Base-by-base conservation (phyloP, 2,888 invertebrate species). In the Drosophila yooni region DNA sequence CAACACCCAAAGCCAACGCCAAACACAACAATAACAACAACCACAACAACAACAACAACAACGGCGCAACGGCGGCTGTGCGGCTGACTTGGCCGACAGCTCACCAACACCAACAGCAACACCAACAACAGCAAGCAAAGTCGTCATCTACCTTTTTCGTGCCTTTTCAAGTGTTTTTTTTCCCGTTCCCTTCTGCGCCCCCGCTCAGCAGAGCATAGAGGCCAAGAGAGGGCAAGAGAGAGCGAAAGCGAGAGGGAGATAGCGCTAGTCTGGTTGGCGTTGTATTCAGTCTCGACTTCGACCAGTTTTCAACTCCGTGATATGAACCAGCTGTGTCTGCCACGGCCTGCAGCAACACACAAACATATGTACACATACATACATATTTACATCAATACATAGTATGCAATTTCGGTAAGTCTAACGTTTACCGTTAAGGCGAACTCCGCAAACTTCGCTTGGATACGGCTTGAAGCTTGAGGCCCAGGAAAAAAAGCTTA, bases 301-400 rank as follows among this genome's bases (percentile, higher is more conserved):
- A 69, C 70, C 69, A 70, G 69, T 74, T 56, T 56, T 68, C 73
- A 74, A 80, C 74, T 72, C 74, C 74, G 71, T 72, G 81, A 73
- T 74, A 83, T 81, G 83, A 82, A 74, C 79, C 87, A 90, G 90
- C 90, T 87, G 81, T 76, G 85, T 74, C 89, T 81, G 71, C 68
- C 81, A 50, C 50, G 58, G 73, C 69, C 70, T 60, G 67, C 67
- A 67, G 64, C 68, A 69, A 72, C 76, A 71, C 13, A 11, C 33
- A 38, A 27, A 27, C 66, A 54, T 33, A 53, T 15, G 43, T 25
- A 33, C 7, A 52, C 6, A 48, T 33, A 11, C 7, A 27, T 11
- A 38, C 4, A 36, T 33, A 31, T 13, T 8, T 25, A 56, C 48
- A 66, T 11, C 21, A 2, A 46, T n/a, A 58, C 40, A 58, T 53